phyloP scores from a whole-genome alignment of 2,113 vertebrate species.

The Neomonachus schauinslandi region DNA sequence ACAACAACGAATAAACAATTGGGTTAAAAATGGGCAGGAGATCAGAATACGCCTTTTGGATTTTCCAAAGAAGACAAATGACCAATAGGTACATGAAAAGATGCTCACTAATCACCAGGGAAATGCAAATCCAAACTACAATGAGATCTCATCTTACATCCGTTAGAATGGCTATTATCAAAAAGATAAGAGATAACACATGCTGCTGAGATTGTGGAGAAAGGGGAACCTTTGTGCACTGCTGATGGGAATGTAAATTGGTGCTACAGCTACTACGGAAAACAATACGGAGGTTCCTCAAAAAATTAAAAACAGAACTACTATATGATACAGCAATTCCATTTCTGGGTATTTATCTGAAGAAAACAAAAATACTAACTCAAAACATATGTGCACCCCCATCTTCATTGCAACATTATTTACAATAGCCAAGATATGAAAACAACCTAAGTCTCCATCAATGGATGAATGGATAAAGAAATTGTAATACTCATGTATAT shows the following conservation, averaged over 20 bases:
- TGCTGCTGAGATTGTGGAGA: background rate
- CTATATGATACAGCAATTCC: background rate
- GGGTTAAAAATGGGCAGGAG: background rate
- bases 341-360: background rate
- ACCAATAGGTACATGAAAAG: background rate
- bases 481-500: background rate
- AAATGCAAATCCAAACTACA: background rate
- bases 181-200: background rate
- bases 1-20: background rate
- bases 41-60: background rate
- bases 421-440: background rate
- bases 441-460: background rate
- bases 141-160: background rate
- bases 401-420: background rate
- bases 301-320: background rate
- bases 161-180: background rate
- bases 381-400: background rate
- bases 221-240: background rate
- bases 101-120: background rate
- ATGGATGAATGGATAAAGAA: background rate
- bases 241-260: background rate
- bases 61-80: background rate
- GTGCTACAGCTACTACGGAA: background rate
- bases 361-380: background rate
- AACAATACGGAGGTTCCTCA: background rate